These are phyloP conservation scores for Bos indicus DNA, from an alignment of 2,113 vertebrate species.

Conservation along the genomic window DNA sequence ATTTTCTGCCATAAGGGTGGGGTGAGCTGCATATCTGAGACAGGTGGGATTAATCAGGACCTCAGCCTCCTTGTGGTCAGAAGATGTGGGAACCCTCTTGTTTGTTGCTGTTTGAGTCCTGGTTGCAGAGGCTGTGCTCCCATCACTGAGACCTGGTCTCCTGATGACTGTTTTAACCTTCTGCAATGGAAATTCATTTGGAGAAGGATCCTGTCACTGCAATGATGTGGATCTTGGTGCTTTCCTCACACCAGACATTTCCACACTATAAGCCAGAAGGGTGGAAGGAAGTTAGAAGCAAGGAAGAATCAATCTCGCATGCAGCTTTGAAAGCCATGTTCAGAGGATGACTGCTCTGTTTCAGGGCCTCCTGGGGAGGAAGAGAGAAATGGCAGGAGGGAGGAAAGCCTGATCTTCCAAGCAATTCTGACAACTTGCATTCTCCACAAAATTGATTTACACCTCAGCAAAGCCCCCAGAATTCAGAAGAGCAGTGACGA, in stretches of 20 bases:
- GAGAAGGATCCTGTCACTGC: background rate
- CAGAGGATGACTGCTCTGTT: background rate
- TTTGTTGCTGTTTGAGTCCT: background rate
- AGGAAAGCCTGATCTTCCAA: background rate
- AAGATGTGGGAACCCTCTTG: background rate
- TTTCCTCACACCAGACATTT: background rate
- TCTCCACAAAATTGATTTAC: accelerated
- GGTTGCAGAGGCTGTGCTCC: background rate
- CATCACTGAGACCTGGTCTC: background rate
- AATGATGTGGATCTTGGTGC: background rate
- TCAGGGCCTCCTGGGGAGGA: background rate
- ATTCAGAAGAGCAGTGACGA: background rate
- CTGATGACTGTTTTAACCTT: background rate
- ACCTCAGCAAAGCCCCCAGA: background rate
- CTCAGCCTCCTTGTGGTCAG: background rate
- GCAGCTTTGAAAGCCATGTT: background rate
- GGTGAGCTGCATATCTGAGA: background rate
- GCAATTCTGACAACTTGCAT: background rate
- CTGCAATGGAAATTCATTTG: background rate
- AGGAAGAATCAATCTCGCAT: background rate
- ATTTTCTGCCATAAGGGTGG: background rate
- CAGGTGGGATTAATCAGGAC: background rate
- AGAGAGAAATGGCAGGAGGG: background rate
- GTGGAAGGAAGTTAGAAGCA: background rate
- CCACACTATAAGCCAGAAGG: background rate